phyloP scores from a whole-genome alignment of 2,113 vertebrate genomes.

The Bombycilla garrulus region DNA sequence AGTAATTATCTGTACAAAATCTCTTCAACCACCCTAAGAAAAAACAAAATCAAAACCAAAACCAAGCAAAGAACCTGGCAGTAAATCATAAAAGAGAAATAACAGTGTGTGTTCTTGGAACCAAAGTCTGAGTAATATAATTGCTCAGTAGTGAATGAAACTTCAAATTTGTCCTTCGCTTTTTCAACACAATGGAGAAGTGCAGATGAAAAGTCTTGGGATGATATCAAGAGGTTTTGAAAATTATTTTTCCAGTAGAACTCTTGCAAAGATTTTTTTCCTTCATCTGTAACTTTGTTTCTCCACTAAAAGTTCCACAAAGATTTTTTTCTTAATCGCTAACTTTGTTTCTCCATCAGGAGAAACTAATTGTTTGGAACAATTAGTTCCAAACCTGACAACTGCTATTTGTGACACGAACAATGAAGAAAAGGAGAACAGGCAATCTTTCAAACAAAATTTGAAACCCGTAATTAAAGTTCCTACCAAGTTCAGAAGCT shows the following conservation, averaged over 20 bases:
- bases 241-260: not conserved
- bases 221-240: not conserved
- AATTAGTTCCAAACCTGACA: not conserved
- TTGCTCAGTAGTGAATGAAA: not conserved
- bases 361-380: not conserved
- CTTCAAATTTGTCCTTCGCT: not conserved
- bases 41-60: not conserved
- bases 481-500: not conserved
- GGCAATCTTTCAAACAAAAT: not conserved
- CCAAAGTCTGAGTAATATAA: not conserved
- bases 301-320: not conserved
- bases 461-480: not conserved
- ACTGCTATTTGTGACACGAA: not conserved
- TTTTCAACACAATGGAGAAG: not conserved
- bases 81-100: constrained; percentile 2
- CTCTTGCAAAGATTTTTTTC: not conserved
- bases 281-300: not conserved
- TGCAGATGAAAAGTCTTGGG: not conserved
- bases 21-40: not conserved
- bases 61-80: not conserved
- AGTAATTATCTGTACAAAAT: constrained; percentile 19
- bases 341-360: not conserved
- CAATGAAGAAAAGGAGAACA: not conserved
- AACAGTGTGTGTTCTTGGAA: not conserved
- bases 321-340: not conserved